phyloP scores from a whole-genome alignment of 2,797 vertebrate species.

The Leptodactylus fallax region DNA sequence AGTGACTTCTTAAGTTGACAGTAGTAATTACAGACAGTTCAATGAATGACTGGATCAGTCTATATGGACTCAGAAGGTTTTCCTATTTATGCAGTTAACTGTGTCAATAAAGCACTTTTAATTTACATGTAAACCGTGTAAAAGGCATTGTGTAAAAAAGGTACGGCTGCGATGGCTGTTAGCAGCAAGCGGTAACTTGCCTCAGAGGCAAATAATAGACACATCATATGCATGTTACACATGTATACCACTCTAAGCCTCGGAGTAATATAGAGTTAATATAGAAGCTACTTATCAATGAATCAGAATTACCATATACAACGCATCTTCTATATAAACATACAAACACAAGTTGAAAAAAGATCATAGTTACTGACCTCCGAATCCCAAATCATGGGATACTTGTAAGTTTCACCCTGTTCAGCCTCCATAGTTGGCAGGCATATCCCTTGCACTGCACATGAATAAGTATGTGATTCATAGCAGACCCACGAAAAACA shows the following conservation, averaged over 20 bases:
- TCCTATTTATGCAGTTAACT: conserved; percentile 2
- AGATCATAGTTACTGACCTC: too few relatives aligned
- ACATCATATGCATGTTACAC: background rate
- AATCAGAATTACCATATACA: background rate
- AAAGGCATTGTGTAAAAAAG: conserved; percentile 3
- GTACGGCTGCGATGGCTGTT: conserved; percentile 13
- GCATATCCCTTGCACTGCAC: too few relatives aligned
- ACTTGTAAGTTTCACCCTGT: too few relatives aligned
- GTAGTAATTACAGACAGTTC: conserved; percentile 12
- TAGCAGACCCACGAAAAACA: too few relatives aligned
- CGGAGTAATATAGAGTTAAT: background rate
- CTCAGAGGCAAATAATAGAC: conserved; percentile 10
- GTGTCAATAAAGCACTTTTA: conserved; percentile 43
- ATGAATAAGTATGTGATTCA: too few relatives aligned
- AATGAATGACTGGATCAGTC: conserved; percentile 31
- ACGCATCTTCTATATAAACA: background rate
- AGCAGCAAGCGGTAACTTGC: conserved; percentile 19
- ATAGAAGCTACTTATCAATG: background rate
- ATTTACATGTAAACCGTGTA: conserved; percentile 38
- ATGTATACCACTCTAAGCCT: background rate
- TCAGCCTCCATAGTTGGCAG: too few relatives aligned
- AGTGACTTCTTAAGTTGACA: conserved; percentile 9
- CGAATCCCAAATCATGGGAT: too few relatives aligned
- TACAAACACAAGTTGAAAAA: too few relatives aligned
- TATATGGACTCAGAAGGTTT: conserved; percentile 29